A percentile compares a stretch with the other conserved stretches of the same genome.
Conservation (phyloP, 2,888 invertebrate genomes). For the Sarcophaga subvicina region DNA sequence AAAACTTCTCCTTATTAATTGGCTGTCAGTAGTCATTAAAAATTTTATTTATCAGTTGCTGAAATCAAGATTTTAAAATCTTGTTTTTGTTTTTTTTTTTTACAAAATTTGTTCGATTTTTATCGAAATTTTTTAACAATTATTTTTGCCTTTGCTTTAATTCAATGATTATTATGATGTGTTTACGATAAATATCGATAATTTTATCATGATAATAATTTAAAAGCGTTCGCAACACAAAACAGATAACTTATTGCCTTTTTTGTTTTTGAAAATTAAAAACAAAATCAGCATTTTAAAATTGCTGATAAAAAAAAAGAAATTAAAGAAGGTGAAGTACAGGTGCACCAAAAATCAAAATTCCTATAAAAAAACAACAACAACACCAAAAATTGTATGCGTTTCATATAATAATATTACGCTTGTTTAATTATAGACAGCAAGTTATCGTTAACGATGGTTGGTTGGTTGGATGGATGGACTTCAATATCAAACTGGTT, state of each 20-base stretch:
- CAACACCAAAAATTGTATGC: background rate
- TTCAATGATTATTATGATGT: conserved; percentile 20
- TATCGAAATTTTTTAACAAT: conserved; percentile 32
- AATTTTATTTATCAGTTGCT: conserved; percentile 10
- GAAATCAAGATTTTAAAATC: conserved; percentile 25
- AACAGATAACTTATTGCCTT: conserved; percentile 5
- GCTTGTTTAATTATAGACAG: conserved; percentile 17
- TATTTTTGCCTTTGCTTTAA: conserved; percentile 17
- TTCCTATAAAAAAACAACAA: background rate
- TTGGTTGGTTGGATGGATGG: background rate
- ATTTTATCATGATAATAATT: conserved; percentile 14
- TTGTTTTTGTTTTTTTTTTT: conserved; percentile 45
- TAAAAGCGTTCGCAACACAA: background rate
- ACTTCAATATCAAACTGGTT: conserved; percentile 26
- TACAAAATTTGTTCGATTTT: conserved; percentile 37
- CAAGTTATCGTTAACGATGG: background rate
- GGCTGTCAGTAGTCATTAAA: conserved; percentile 36
- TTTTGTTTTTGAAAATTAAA: background rate
- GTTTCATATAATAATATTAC: background rate
- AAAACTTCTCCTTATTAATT: background rate
- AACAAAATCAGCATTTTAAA: conserved; percentile 24
- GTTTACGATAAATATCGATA: conserved; percentile 11
- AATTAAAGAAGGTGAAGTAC: conserved; percentile 4
- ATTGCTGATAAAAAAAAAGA: conserved; percentile 5
- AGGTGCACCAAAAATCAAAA: conserved; percentile 42